Conservation (phyloP, 2,888 invertebrate species). For the Amphipoea lucens region DNA sequence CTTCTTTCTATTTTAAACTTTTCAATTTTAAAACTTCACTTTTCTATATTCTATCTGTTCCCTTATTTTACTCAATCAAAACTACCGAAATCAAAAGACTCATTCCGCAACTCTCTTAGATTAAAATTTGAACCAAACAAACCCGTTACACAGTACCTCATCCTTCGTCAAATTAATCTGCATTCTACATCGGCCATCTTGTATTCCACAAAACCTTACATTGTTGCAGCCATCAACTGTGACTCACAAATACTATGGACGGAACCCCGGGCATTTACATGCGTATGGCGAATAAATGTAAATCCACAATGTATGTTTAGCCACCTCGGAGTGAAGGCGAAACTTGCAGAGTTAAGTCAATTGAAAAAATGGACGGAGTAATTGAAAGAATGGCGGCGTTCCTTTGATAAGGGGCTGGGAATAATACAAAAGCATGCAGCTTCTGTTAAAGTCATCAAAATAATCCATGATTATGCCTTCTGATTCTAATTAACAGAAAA, state of each 20-base stretch:
- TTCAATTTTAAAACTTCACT: not conserved
- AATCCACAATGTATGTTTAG: conserved; percentile 61
- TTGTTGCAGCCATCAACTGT: conserved; percentile 53
- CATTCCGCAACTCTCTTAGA: not conserved
- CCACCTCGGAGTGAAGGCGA: conserved; percentile 46
- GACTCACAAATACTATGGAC: conserved; percentile 53
- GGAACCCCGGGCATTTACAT: conserved; percentile 60
- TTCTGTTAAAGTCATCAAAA: not conserved
- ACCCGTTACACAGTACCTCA: conserved; percentile 17
- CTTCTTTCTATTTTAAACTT: not conserved
- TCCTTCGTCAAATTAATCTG: conserved; percentile 26
- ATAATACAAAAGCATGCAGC: not conserved
- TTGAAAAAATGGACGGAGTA: conserved; percentile 46
- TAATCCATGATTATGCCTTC: not conserved
- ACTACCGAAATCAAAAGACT: not conserved
- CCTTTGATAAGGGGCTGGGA: not conserved
- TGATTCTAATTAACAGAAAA: not conserved
- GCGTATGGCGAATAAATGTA: conserved; percentile 62
- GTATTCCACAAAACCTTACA: conserved; percentile 50
- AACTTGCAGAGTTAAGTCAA: conserved; percentile 42
- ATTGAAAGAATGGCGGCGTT: conserved; percentile 33
- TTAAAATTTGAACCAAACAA: conserved; percentile 39
- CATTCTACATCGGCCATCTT: conserved; percentile 19
- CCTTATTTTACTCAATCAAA: not conserved
- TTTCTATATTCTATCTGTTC: not conserved